Conservation (phyloP, 2,113 vertebrate genomes). For the Grus americana region DNA sequence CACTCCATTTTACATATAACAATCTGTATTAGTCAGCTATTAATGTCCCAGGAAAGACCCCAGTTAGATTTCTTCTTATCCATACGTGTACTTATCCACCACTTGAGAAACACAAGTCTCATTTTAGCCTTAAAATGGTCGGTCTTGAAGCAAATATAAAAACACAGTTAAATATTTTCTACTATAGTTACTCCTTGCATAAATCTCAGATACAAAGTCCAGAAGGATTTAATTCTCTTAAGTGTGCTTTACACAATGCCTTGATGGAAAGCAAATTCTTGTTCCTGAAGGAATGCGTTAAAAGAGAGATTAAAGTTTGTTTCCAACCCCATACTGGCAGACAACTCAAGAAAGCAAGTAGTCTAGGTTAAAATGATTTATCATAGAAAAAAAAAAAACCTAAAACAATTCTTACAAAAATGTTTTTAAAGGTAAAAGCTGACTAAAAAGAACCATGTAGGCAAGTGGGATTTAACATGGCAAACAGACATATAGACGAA, state of each 20-base stretch:
- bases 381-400: conserved; percentile 1
- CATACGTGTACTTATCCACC: neutral
- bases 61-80: neutral
- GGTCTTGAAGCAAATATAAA: neutral
- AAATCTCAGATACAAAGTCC: conserved; percentile 10
- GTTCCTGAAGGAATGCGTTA: conserved; percentile 56
- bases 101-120: neutral
- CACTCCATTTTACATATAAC: neutral
- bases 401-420: neutral
- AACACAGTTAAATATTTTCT: conserved; percentile 25
- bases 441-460: neutral
- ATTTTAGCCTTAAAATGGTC: neutral
- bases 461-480: conserved; percentile 7
- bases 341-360: conserved; percentile 60
- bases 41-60: neutral
- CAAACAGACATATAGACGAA: neutral
- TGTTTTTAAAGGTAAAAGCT: conserved; percentile 52
- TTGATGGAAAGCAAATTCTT: conserved; percentile 61
- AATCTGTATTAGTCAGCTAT: neutral
- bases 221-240: conserved; percentile 56
- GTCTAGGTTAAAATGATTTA: conserved; percentile 40
- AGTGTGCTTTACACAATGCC: conserved; percentile 26
- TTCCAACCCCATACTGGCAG: conserved; percentile 28
- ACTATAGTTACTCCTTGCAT: neutral
- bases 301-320: conserved; percentile 59